Percentiles rank a stretch among this genome's conserved stretches.
Evolutionary conservation across 30 jellyfish, hydroid and myxozoan species (phyloP).

Genomic region (Aurelia aurita): DNA sequence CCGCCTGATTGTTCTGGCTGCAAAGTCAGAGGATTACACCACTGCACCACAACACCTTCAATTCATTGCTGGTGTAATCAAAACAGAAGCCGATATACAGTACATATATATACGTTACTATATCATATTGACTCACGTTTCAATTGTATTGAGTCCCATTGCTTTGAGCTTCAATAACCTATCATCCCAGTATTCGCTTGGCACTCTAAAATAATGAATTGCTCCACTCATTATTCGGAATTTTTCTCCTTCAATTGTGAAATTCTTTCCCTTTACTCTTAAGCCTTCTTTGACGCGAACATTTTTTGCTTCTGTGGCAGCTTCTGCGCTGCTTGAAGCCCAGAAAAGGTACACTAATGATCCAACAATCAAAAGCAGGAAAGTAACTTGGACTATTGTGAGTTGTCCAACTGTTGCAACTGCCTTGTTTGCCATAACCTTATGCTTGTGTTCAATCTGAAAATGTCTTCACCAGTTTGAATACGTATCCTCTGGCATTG

Average conservation of each 20-base stretch:
- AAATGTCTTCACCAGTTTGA: no score
- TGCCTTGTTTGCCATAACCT: no score
- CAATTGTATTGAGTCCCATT: conserved; percentile 89
- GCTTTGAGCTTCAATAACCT: conserved; percentile 74
- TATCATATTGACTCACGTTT: conserved; percentile 67
- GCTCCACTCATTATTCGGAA: conserved; percentile 86
- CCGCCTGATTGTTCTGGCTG: no score
- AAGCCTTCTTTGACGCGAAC: conserved; percentile 56
- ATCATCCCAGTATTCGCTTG: conserved; percentile 80
- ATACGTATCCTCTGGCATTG: no score
- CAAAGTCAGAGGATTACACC: no score
- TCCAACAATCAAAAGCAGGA: background rate
- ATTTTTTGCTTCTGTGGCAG: conserved; percentile 2
- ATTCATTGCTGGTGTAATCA: no score
- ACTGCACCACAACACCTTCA: no score
- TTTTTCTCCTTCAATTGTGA: conserved; percentile 67
- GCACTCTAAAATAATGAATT: conserved; percentile 83
- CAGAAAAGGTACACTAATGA: conserved; percentile 34
- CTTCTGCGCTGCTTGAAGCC: conserved; percentile 33
- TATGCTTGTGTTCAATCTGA: no score
- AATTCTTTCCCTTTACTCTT: conserved; percentile 51
- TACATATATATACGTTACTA: no score
- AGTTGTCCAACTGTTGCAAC: background rate
- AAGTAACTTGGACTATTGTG: background rate
- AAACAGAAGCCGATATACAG: no score